phyloP scores from a whole-genome alignment of 2,113 vertebrate genomes.

The Peromyscus leucopus region DNA sequence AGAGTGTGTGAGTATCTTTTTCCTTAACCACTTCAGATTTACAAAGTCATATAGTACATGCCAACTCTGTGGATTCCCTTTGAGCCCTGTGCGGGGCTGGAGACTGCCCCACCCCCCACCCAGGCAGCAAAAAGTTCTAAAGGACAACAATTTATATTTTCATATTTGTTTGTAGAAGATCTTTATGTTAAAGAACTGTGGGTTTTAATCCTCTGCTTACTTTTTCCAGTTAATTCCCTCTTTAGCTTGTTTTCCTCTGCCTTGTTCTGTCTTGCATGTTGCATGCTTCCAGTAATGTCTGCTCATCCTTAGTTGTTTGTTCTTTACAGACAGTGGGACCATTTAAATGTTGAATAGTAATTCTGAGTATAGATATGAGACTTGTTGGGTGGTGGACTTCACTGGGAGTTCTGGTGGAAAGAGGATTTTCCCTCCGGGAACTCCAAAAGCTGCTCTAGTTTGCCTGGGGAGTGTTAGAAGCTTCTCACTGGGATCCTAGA shows the following conservation, averaged over 20 bases:
- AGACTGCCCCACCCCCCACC: too few species aligned
- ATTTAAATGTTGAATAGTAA: not conserved
- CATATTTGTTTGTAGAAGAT: not conserved
- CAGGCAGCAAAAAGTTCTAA: not conserved
- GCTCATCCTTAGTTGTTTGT: not conserved
- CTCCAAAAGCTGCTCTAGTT: not conserved
- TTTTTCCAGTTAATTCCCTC: not conserved
- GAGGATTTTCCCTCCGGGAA: not conserved
- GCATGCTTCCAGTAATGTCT: not conserved
- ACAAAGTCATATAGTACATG: too few species aligned
- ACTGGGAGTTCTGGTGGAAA: not conserved
- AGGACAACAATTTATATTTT: slow-evolving; percentile 6
- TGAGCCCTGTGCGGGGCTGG: too few species aligned
- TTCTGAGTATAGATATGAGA: not conserved
- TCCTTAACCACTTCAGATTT: too few species aligned
- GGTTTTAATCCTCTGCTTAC: not conserved
- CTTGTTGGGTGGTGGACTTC: not conserved
- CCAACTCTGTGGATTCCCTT: too few species aligned
- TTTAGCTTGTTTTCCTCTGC: not conserved
- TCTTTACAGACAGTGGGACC: not conserved
- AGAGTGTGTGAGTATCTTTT: too few species aligned
- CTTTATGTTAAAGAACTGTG: not conserved
- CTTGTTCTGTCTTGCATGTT: not conserved
- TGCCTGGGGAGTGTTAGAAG: not conserved
- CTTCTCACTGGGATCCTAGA: not conserved